Conservation (phyloP, 2,113 vertebrate genomes). For the Barnardius zonarius region DNA sequence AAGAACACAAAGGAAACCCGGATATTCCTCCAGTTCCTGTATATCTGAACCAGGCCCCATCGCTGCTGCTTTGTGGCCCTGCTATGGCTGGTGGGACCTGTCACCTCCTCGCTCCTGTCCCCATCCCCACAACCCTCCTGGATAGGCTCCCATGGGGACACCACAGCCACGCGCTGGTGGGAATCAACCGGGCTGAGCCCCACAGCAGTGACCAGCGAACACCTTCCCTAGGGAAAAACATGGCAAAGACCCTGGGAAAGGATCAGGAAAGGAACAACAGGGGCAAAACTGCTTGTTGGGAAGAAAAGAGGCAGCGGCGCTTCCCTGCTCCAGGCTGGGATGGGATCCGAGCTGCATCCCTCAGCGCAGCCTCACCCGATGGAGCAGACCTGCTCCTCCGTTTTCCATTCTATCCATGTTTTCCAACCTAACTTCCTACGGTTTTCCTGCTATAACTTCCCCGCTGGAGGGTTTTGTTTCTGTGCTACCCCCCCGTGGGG, state of each 20-base stretch:
- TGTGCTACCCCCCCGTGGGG: background rate
- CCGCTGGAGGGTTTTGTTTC: background rate
- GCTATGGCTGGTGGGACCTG: rapidly evolving
- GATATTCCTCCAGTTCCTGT: background rate
- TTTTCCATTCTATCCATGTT: background rate
- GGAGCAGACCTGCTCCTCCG: rapidly evolving
- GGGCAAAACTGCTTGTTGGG: background rate
- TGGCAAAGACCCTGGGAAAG: background rate
- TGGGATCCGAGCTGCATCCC: background rate
- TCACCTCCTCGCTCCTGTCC: background rate
- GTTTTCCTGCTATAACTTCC: background rate
- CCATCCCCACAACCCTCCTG: background rate
- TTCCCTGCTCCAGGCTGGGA: background rate
- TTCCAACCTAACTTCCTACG: background rate
- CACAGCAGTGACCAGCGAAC: background rate
- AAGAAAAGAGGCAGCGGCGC: background rate
- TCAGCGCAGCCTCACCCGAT: rapidly evolving
- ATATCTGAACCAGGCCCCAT: background rate
- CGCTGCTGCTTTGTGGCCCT: background rate
- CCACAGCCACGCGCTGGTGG: background rate
- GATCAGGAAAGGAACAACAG: background rate
- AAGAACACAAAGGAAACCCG: background rate
- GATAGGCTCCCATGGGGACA: background rate
- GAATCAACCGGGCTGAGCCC: background rate
- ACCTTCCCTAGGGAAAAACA: background rate